A percentile compares a stretch with the other conserved stretches of the same genome.
Evolutionary conservation across 2,113 vertebrate genomes (phyloP).

Genomic region (Tympanuchus pallidicinctus): DNA sequence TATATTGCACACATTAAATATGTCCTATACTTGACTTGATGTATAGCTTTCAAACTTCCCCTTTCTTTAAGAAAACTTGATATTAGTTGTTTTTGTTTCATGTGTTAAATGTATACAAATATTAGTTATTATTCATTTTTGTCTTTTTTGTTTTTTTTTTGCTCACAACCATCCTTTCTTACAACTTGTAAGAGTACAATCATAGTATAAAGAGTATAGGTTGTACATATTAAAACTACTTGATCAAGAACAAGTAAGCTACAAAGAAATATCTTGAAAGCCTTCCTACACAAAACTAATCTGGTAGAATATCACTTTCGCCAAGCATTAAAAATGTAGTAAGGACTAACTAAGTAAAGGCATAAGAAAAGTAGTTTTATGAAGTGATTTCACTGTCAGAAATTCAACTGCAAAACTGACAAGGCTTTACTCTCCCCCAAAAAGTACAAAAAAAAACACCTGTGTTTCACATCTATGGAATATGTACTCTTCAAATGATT

Average conservation of each 20-base stretch:
- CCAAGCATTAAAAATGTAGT: neutral
- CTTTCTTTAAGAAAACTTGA: neutral
- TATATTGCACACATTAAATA: neutral
- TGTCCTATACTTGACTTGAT: neutral
- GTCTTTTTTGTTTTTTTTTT: neutral
- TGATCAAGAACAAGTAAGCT: neutral
- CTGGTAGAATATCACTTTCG: neutral
- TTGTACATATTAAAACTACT: neutral
- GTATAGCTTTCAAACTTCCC: neutral
- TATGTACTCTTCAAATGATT: neutral
- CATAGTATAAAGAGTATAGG: neutral
- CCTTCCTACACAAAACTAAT: neutral
- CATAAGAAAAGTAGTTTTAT: neutral
- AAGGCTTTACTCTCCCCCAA: neutral
- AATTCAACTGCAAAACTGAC: neutral
- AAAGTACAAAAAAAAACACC: neutral
- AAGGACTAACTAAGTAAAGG: neutral
- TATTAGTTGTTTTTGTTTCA: neutral
- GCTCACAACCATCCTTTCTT: neutral
- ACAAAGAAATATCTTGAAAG: neutral
- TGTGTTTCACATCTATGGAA: neutral
- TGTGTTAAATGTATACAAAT: neutral
- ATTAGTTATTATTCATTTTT: neutral
- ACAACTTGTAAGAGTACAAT: neutral
- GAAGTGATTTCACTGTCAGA: neutral